phyloP scores from a whole-genome alignment of 2,888 invertebrate species.

The Lepidonotus clava region DNA sequence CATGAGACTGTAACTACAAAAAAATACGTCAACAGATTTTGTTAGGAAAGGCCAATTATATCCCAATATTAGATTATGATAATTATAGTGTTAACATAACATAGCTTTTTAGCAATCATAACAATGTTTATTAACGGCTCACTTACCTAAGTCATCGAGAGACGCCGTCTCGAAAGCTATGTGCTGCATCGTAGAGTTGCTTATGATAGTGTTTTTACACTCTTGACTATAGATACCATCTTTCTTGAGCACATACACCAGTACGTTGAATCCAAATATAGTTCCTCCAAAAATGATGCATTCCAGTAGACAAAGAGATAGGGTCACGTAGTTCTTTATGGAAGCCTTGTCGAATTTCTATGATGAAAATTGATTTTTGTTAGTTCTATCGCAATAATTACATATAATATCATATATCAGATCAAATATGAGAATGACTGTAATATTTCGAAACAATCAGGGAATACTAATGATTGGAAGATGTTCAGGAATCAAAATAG shows the following conservation, averaged over 20 bases:
- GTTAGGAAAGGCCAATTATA: no score
- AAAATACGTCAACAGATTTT: no score
- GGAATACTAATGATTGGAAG: no score
- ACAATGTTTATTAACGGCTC: not conserved
- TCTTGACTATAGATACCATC: constrained; percentile 25
- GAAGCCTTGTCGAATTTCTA: no score
- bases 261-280: constrained; percentile 10
- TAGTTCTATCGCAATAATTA: no score
- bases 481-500: no score
- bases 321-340: not conserved
- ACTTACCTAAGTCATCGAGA: not conserved
- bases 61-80: no score
- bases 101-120: not conserved
- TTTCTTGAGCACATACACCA: constrained; percentile 4
- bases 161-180: not conserved
- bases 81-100: not conserved
- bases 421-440: no score
- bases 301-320: constrained; percentile 7
- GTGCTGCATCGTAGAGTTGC: not conserved
- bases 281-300: constrained; percentile 15
- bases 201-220: not conserved
- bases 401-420: no score
- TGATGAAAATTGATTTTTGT: no score
- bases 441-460: no score
- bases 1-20: no score